Evolutionary conservation across 1,140 invertebrate species (phyloP).

Genomic region (Cherax quadricarinatus): DNA sequence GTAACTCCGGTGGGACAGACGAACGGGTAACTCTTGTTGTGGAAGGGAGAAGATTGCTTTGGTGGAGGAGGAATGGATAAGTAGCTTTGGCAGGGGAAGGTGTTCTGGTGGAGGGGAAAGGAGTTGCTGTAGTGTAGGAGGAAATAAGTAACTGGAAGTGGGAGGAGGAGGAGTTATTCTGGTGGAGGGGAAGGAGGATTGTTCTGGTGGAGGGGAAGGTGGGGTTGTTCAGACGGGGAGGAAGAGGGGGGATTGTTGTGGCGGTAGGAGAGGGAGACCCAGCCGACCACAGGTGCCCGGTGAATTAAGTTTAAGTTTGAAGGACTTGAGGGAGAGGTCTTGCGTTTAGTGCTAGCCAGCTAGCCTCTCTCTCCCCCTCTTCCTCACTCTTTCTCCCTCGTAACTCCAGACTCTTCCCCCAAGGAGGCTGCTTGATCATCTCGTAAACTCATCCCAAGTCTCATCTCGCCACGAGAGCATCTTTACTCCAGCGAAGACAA

Average conservation of each 20-base stretch:
- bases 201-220: background rate
- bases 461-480: constrained; percentile 31
- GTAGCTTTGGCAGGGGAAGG: too few species aligned
- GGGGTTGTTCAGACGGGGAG: background rate
- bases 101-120: too few species aligned
- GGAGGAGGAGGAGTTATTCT: background rate
- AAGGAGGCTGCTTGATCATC: constrained; percentile 30
- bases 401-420: background rate
- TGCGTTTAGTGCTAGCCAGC: constrained; percentile 5
- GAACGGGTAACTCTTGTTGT: too few species aligned
- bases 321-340: constrained; percentile 59
- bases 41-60: too few species aligned
- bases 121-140: too few species aligned
- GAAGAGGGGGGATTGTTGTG: background rate
- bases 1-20: background rate
- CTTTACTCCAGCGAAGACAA: constrained; percentile 39
- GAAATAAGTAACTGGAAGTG: too few species aligned
- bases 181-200: background rate
- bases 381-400: constrained; percentile 11
- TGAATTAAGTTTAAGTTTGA: constrained; percentile 70
- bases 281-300: constrained; percentile 62
- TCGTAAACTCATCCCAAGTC: constrained; percentile 59
- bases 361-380: constrained; percentile 17
- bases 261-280: background rate
- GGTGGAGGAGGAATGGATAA: too few species aligned